A percentile compares a stretch with the other conserved stretches of the same genome.
Evolutionary conservation across 2,797 vertebrate genomes (phyloP).

Genomic region (Parotocinclus haroldoi): DNA sequence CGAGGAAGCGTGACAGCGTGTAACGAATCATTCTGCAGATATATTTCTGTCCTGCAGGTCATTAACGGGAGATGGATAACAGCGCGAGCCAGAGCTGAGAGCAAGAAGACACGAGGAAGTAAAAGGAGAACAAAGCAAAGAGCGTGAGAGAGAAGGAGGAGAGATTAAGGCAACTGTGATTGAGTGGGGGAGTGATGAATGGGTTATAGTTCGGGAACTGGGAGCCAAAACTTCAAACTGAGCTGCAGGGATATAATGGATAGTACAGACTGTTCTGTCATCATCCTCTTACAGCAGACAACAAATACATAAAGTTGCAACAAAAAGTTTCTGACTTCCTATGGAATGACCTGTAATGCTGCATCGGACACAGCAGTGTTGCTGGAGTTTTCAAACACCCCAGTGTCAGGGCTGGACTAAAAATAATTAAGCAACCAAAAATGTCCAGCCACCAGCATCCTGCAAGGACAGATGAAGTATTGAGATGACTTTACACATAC

Average conservation of each 20-base stretch:
- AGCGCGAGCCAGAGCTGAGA: conserved; percentile 20
- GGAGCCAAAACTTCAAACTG: conserved; percentile 46
- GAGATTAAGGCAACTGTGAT: conserved; percentile 34
- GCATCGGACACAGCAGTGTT: no score
- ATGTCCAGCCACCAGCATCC: no score
- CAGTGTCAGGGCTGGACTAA: no score
- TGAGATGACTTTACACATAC: no score
- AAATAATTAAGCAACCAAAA: no score
- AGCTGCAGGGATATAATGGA: conserved; percentile 32
- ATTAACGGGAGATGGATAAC: conserved; percentile 45
- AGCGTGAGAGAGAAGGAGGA: conserved; percentile 9
- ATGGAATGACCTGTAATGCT: no score
- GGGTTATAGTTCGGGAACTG: conserved; percentile 27
- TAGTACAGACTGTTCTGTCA: conserved; percentile 11
- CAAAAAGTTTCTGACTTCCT: no score
- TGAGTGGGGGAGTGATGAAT: conserved; percentile 48
- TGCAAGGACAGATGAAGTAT: no score
- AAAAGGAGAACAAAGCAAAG: conserved; percentile 12
- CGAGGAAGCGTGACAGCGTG: conserved; percentile 19
- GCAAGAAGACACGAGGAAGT: conserved; percentile 18
- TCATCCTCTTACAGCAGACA: not conserved
- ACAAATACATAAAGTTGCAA: no score
- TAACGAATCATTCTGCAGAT: conserved; percentile 31
- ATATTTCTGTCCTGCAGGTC: conserved; percentile 33
- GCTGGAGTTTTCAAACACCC: no score